Conservation (phyloP, 2,797 vertebrate species). For the Neosalanx taihuensis region DNA sequence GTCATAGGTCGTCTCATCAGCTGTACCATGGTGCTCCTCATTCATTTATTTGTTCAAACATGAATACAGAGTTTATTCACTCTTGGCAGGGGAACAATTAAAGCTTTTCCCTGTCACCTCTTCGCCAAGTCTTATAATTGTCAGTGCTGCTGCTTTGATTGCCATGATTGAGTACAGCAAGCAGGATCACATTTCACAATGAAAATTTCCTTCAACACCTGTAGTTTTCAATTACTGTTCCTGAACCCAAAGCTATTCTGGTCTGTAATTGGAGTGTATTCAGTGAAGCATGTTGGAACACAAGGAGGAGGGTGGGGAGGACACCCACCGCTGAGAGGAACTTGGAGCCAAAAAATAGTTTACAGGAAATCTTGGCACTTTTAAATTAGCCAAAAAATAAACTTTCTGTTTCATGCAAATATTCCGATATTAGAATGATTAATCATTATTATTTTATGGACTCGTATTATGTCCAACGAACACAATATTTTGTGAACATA, state of each 20-base stretch:
- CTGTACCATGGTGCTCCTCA: neutral
- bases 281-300: slow-evolving; percentile 41
- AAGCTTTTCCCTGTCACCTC: slow-evolving; percentile 11
- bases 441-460: too few relatives aligned
- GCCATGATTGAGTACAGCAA: slow-evolving; percentile 31
- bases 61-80: slow-evolving; percentile 26
- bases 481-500: neutral
- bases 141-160: slow-evolving; percentile 42
- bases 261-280: slow-evolving; percentile 53
- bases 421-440: neutral
- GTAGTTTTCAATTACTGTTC: slow-evolving; percentile 53
- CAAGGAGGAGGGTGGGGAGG: too few relatives aligned
- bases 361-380: slow-evolving; percentile 34
- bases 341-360: slow-evolving; percentile 32
- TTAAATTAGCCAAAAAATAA: neutral
- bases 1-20: neutral
- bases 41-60: slow-evolving; percentile 25
- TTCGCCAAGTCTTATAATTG: slow-evolving; percentile 32
- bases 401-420: neutral
- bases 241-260: slow-evolving; percentile 36
- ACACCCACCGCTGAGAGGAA: slow-evolving; percentile 31
- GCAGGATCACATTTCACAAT: slow-evolving; percentile 30
- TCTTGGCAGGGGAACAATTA: slow-evolving; percentile 22
- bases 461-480: neutral
- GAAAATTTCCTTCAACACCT: slow-evolving; percentile 44